Conservation (phyloP, 2,888 invertebrate genomes). For the Fabriciana adippe region DNA sequence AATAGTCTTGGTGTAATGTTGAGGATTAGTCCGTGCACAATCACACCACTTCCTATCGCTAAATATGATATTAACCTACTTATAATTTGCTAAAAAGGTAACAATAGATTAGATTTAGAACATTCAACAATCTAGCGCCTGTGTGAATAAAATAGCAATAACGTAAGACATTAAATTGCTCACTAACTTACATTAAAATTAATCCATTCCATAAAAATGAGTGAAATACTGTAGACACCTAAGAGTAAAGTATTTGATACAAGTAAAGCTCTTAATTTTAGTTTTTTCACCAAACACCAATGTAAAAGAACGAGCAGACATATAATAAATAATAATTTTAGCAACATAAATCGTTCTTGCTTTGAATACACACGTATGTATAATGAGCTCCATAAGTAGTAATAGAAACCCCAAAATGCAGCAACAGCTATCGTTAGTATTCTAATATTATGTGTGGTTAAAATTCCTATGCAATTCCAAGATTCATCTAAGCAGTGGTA, state of each 20-base stretch:
- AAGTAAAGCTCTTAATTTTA: slow-evolving; percentile 55
- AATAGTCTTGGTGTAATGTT: slow-evolving; percentile 67
- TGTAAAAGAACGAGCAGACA: slow-evolving; percentile 53
- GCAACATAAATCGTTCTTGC: slow-evolving; percentile 43
- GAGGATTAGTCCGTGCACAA: slow-evolving; percentile 58
- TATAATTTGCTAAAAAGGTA: slow-evolving; percentile 52
- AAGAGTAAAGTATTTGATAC: slow-evolving; percentile 54
- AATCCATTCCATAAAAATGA: slow-evolving; percentile 43
- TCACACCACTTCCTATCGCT: slow-evolving; percentile 57
- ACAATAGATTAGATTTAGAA: background rate
- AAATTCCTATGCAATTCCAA: slow-evolving; percentile 59
- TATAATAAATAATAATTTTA: slow-evolving; percentile 53
- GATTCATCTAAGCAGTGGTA: slow-evolving; percentile 65
- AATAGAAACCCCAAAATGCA: slow-evolving; percentile 59
- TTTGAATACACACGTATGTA: slow-evolving; percentile 58
- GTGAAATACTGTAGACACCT: slow-evolving; percentile 51
- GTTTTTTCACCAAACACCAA: slow-evolving; percentile 51
- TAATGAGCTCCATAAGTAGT: slow-evolving; percentile 61
- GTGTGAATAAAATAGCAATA: slow-evolving; percentile 20
- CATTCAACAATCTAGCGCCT: slow-evolving; percentile 10
- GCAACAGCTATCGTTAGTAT: slow-evolving; percentile 49
- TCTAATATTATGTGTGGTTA: slow-evolving; percentile 61
- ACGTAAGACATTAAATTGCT: background rate
- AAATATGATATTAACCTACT: slow-evolving; percentile 52
- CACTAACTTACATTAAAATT: slow-evolving; percentile 41